Base-by-base conservation (phyloP, 2,888 invertebrate genomes). In the Eueremaeus valkanovi region DNA sequence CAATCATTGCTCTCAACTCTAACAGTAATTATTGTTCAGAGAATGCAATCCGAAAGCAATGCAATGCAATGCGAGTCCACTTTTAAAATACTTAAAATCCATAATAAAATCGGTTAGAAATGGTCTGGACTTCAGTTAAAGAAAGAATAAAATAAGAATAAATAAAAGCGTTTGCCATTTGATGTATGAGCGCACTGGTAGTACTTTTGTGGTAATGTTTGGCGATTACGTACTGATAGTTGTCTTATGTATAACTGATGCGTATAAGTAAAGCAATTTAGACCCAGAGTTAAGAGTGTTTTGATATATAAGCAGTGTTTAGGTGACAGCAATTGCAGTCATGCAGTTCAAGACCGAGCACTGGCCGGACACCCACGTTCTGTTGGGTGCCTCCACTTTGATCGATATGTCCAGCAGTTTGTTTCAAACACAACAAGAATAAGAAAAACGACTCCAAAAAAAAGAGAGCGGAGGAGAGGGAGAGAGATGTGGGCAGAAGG, bases 341-440 rank as follows among this genome's bases (percentile, higher is more conserved):
- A 36, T 68, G 42, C 68, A 42, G n/a, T 68, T n/a, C n/a, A n/a
- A n/a, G n/a, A n/a, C 24, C 3, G 63, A 3, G 2, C 63, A 63
- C 16, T 21, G 9, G 8, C 24, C 42, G 68, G 31, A 40, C 68
- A 68, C 68, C 68, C 68, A 68, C 68, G 68, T 68, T 42, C 68
- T 40, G n/a, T 24, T 68, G 68, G 68, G 68, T 68, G 68, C 68
- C 68, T n/a, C 68, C 27, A 3, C n/a, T 63, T 33, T 63, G 63
- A 36, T 63, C 16, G 31, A 63, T 63, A 36, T 63, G 63, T 63
- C 63, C 63, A 63, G 6, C 68, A 68, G 21, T 68, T 68, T 68
- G 68, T 68, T 21, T 40, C 13, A 61, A n/a, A 9, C 11, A 61
- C 16, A 21, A 24, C 6, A 31, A 21, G 31, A 5, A 55, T 16